Conservation (phyloP, 1,140 invertebrate species). For the Drosophila watanabei region DNA sequence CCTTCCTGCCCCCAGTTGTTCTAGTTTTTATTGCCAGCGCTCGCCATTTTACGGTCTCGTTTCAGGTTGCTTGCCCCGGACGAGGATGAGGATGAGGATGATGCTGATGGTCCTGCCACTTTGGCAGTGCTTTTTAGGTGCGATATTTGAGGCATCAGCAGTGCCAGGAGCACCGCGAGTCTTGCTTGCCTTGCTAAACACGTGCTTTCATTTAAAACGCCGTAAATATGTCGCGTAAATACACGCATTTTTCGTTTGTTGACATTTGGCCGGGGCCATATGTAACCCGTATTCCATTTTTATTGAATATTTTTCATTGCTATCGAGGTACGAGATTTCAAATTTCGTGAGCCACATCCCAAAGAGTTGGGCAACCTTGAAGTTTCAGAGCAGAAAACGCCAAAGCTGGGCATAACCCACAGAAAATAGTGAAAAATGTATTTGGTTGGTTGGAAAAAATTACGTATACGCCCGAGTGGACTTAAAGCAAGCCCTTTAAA, state of each 20-base stretch:
- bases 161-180: slow-evolving; percentile 7
- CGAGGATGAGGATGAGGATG: slow-evolving; percentile 9
- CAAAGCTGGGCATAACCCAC: neutral
- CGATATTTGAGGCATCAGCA: slow-evolving; percentile 49
- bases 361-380: slow-evolving; percentile 14
- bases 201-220: slow-evolving; percentile 75
- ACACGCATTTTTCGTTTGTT: slow-evolving; percentile 37
- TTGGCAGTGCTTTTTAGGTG: slow-evolving; percentile 29
- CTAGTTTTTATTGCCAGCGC: slow-evolving; percentile 77
- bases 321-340: slow-evolving; percentile 20
- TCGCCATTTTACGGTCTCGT: slow-evolving; percentile 78
- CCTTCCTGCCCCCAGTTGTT: slow-evolving; percentile 56
- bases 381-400: no score
- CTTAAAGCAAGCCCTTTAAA: neutral
- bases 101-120: slow-evolving; percentile 33
- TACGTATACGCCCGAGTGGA: neutral
- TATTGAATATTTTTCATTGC: slow-evolving; percentile 60
- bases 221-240: slow-evolving; percentile 68
- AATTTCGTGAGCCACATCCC: slow-evolving; percentile 39
- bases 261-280: slow-evolving; percentile 49
- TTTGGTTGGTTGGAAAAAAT: neutral
- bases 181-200: slow-evolving; percentile 60
- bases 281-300: slow-evolving; percentile 53
- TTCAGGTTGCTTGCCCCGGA: slow-evolving; percentile 49
- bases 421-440: neutral